Percentiles rank a stretch among this genome's conserved stretches.
These are phyloP conservation scores for Furcula furcula DNA, from an alignment of 2,888 invertebrate genomes.

Conservation along the genomic window DNA sequence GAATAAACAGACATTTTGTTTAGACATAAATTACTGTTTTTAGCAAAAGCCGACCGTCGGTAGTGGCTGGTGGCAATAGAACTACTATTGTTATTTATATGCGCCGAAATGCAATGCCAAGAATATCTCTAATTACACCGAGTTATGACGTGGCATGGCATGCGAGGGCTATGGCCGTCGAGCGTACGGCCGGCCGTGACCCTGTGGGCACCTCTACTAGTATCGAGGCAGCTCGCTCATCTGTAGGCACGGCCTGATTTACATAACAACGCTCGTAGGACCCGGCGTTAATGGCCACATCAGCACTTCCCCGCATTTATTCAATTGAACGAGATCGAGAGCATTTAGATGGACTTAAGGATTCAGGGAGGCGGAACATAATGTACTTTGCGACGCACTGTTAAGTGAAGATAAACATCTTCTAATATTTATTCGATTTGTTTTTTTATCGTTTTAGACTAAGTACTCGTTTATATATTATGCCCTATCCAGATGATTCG, in stretches of 20 bases:
- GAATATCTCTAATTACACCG: slow-evolving; percentile 26
- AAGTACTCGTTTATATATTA: too few species aligned
- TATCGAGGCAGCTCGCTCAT: slow-evolving; percentile 26
- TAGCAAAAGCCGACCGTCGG: too few species aligned
- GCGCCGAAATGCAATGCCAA: slow-evolving; percentile 7
- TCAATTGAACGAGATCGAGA: slow-evolving; percentile 71
- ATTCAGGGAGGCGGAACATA: slow-evolving; percentile 34
- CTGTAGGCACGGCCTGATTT: slow-evolving; percentile 45
- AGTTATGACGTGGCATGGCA: slow-evolving; percentile 30
- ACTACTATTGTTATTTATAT: slow-evolving; percentile 23
- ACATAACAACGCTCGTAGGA: slow-evolving; percentile 60
- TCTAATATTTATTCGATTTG: too few species aligned
- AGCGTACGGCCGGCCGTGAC: slow-evolving; percentile 45
- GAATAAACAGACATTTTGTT: too few species aligned
- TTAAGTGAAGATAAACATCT: slow-evolving; percentile 13
- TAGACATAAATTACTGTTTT: too few species aligned
- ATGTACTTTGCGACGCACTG: slow-evolving; percentile 13
- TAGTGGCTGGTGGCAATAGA: too few species aligned
- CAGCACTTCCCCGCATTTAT: slow-evolving; percentile 59
- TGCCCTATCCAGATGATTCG: too few species aligned
- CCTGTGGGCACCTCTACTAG: slow-evolving; percentile 27
- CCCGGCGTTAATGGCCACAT: slow-evolving; percentile 47
- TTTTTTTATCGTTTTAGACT: too few species aligned
- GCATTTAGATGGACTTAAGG: slow-evolving; percentile 60
- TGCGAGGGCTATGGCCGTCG: slow-evolving; percentile 31